These are phyloP conservation scores for Oedothorax gibbosus DNA, from an alignment of 1,140 invertebrate species.

Conservation along the genomic window DNA sequence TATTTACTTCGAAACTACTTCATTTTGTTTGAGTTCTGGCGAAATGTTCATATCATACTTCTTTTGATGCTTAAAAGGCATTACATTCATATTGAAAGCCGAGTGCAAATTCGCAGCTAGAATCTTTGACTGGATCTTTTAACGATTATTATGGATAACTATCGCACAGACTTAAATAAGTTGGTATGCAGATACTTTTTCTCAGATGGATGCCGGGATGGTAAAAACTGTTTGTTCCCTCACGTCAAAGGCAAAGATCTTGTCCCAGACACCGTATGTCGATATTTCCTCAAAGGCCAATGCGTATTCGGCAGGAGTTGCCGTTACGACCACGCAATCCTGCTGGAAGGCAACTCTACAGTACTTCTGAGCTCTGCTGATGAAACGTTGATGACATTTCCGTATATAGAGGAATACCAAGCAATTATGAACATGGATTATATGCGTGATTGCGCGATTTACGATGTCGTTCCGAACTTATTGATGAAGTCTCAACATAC, in stretches of 20 bases:
- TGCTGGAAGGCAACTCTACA: neutral
- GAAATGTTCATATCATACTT: too few species aligned
- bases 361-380: neutral
- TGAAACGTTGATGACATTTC: too few species aligned
- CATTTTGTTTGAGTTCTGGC: too few species aligned
- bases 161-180: neutral
- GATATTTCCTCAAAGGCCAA: neutral
- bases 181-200: neutral
- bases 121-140: neutral
- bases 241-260: neutral
- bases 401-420: too few species aligned
- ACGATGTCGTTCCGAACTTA: too few species aligned
- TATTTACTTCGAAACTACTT: too few species aligned
- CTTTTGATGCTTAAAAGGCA: too few species aligned
- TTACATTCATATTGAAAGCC: neutral
- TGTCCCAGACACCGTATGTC: neutral
- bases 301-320: neutral
- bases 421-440: too few species aligned
- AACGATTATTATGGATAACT: neutral
- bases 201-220: neutral
- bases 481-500: too few species aligned
- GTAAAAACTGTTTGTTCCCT: neutral
- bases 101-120: neutral
- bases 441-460: too few species aligned
- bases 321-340: neutral